Evolutionary conservation across 2,113 vertebrate species (phyloP), one percentile per base, ranked within the genome.

Genomic region (Cricetomys ansorgei): DNA sequence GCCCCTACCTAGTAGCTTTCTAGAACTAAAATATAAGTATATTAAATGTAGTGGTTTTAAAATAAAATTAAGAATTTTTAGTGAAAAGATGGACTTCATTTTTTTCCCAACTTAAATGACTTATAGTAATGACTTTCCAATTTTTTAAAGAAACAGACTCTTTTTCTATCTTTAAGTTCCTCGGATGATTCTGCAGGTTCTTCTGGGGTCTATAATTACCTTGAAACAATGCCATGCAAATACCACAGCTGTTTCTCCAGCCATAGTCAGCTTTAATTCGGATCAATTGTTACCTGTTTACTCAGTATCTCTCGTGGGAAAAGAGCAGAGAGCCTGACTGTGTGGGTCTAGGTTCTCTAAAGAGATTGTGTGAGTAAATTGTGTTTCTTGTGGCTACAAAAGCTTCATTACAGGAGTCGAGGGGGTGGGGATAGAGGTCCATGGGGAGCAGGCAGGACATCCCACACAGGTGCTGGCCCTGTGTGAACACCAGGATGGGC

Each of bases 391-490:
- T 0, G 12, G n/a, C 34, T 31, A 75, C 40, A 91, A 34, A 92
- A 45, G 92, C 72, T 70, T 89, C 62, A 73, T 77, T 15, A 5
- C 7, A 89, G 31, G 23, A 77, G 7, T 31, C 23, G 81, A 99
- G 81, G 99, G 98, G 0, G 99, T 99, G 95, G 99, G 97, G 5
- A 99, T 73, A 4, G 99, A 99, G 89, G 99, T 98, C 57, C 99
- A 99, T 3, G 99, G 99, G 98, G 9, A 99, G 99, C 13, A 99
- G 99, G 87, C 99, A 99, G 98, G 99, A 99, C 27, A 97, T 97
- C 34, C 99, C 98, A 97, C 99, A 99, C 1, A 99, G 96, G 96
- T 99, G 99, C 94, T 99, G 99, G 64, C 99, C 99, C 99, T 99
- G 96, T 7, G 3, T 3, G 59, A 75, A 89, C 21, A 93, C 64